A percentile compares a stretch with the other conserved stretches of the same genome.
Conservation (phyloP, 2,113 vertebrate genomes). For the Lethenteron reissneri region DNA sequence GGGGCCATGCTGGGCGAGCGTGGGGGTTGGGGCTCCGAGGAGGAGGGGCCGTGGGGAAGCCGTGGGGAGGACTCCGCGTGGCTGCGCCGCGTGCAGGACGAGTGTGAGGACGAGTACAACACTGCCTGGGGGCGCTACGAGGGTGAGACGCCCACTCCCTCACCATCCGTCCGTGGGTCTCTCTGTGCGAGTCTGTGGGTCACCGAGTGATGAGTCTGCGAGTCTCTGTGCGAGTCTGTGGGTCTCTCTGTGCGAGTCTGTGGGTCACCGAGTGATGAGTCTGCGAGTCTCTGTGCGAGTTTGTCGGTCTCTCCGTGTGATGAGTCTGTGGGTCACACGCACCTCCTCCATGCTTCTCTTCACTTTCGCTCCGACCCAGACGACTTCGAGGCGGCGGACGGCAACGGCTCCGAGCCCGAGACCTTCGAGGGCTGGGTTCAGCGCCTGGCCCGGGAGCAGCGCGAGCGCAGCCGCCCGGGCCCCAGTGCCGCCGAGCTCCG, state of each 20-base stretch:
- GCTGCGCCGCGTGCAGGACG: slow-evolving; percentile 38
- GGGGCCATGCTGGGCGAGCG: too few species aligned
- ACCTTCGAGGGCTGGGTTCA: slow-evolving; percentile 48
- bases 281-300: too few species aligned
- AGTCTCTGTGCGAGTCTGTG: neutral
- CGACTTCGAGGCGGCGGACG: slow-evolving; percentile 21
- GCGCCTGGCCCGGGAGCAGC: slow-evolving; percentile 36
- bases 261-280: too few species aligned
- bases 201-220: neutral
- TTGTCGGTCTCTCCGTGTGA: too few species aligned
- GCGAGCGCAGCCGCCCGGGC: slow-evolving; percentile 16
- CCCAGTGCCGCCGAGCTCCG: neutral
- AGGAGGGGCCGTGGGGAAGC: too few species aligned
- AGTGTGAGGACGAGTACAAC: slow-evolving; percentile 45
- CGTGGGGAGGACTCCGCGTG: slow-evolving; percentile 15
- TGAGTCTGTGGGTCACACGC: neutral
- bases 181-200: too few species aligned
- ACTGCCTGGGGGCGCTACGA: slow-evolving; percentile 37
- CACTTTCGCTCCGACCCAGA: slow-evolving; percentile 17
- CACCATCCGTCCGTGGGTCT: neutral
- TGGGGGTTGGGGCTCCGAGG: too few species aligned
- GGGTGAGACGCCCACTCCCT: slow-evolving; percentile 19
- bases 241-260: too few species aligned
- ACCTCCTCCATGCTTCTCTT: neutral
- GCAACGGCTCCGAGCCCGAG: slow-evolving; percentile 22